Evolutionary conservation across 92 coral and sea anemone species (phyloP).

Genomic region (Parazoanthus darwini): DNA sequence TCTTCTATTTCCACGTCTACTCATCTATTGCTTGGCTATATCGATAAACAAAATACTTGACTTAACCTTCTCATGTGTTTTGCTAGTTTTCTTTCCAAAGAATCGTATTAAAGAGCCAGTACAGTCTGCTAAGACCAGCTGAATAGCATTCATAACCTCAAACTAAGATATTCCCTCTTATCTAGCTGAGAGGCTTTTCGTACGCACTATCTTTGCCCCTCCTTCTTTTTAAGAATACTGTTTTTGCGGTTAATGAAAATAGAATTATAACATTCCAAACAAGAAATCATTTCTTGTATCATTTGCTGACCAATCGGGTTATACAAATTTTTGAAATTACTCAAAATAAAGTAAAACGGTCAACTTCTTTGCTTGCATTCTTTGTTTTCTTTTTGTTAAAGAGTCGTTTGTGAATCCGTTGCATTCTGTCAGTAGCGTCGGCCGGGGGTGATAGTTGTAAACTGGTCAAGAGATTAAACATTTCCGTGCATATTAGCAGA

Average conservation of each 20-base stretch:
- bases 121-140: background rate
- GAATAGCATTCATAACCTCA: background rate
- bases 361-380: background rate
- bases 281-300: background rate
- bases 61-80: background rate
- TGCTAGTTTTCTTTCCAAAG: background rate
- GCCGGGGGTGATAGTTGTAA: background rate
- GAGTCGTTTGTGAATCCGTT: constrained; percentile 13
- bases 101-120: background rate
- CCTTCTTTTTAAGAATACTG: constrained; percentile 25
- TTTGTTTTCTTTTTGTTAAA: background rate
- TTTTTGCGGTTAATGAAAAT: constrained; percentile 38
- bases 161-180: background rate
- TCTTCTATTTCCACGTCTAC: constrained; percentile 6
- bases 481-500: background rate
- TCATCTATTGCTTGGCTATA: background rate
- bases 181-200: constrained; percentile 7
- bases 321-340: background rate
- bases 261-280: background rate
- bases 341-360: background rate
- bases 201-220: constrained; percentile 7
- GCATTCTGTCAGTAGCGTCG: background rate
- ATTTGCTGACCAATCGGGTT: background rate
- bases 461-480: background rate
- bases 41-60: constrained; percentile 10